Conservation (phyloP, 2,797 vertebrate genomes). For the Selene dorsalis region DNA sequence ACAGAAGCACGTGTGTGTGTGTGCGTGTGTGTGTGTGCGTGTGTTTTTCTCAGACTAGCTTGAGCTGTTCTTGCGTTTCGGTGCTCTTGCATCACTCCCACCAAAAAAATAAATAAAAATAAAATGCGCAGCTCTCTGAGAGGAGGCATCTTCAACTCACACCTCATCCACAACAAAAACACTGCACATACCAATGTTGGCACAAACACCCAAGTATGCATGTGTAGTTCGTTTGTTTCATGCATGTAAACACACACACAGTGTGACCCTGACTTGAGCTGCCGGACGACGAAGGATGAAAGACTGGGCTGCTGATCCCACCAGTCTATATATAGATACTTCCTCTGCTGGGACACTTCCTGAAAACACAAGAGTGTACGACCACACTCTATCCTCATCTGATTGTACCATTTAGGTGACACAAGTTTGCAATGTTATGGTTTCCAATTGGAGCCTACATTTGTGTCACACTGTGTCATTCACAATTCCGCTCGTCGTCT, state of each 20-base stretch:
- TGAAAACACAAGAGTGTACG: constrained; percentile 51
- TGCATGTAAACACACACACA: constrained; percentile 39
- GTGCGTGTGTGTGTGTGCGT: too few species aligned
- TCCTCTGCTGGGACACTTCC: constrained; percentile 72
- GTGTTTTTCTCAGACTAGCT: constrained; percentile 25
- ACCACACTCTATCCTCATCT: constrained; percentile 35
- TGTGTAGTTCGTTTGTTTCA: constrained; percentile 36
- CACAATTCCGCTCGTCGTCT: constrained; percentile 17
- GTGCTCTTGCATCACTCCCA: constrained; percentile 66
- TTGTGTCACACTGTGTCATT: constrained; percentile 18
- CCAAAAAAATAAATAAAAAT: constrained; percentile 57
- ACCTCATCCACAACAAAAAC: constrained; percentile 16
- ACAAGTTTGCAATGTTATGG: constrained; percentile 28
- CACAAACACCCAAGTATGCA: constrained; percentile 17
- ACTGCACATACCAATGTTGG: not conserved
- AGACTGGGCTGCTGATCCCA: constrained; percentile 55
- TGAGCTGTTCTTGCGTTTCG: constrained; percentile 69
- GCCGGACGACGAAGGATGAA: constrained; percentile 60
- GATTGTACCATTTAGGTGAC: constrained; percentile 48
- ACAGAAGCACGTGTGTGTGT: constrained; percentile 26
- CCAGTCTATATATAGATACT: constrained; percentile 73
- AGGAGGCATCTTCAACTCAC: constrained; percentile 33
- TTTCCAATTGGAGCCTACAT: constrained; percentile 30
- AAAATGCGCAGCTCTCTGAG: constrained; percentile 52
- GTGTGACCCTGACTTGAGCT: constrained; percentile 57